Base-by-base conservation (phyloP, 2,888 invertebrate species). In the Acleris emargana region DNA sequence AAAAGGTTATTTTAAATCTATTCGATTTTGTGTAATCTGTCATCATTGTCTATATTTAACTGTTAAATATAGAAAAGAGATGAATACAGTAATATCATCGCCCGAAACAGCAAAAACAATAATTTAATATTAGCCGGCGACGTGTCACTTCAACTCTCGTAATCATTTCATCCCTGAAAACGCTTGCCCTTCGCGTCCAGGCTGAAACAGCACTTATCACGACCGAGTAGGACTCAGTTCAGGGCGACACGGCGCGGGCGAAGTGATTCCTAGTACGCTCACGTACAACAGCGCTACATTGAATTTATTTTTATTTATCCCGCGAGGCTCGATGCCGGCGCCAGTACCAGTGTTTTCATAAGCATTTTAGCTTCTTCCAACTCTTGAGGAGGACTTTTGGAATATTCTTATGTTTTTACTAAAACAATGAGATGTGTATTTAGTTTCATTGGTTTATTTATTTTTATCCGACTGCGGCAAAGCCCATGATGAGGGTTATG, bases 241-340 rank as follows among this genome's bases (percentile, higher is more conserved):
- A 3, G 22, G 3, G 16, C 9, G n/a, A 5, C 2, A 13, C 18
- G n/a, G 3, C 0, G 32, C 60, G 5, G 17, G 28, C 17, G 5
- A 18, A 45, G 43, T 18, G n/a, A 38, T 22, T 17, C 16, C 55
- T 18, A 62, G 49, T 55, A 38, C 32, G 18, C 7, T 22, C 62
- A 62, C 55, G 62, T 62, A 50, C 55, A 17, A 42, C 55, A 42
- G 38, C 55, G 57, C 62, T 62, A 62, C 50, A 62, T 62, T 62
- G 55, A 62, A 62, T 62, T 54, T 49, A 18, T 38, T 54, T 55
- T 11, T 62, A 62, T 20, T 38, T 49, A 11, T 51, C 49, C 49
- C 11, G 47, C 32, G 32, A 6, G n/a, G 7, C 52, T 18, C 49
- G 54, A 38, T 49, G 17, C n/a, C 20, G 20, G 61, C 4, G n/a